These are phyloP conservation scores for Cyprinodon brontotheroides DNA, from an alignment of 2,113 vertebrate genomes.

Conservation along the genomic window DNA sequence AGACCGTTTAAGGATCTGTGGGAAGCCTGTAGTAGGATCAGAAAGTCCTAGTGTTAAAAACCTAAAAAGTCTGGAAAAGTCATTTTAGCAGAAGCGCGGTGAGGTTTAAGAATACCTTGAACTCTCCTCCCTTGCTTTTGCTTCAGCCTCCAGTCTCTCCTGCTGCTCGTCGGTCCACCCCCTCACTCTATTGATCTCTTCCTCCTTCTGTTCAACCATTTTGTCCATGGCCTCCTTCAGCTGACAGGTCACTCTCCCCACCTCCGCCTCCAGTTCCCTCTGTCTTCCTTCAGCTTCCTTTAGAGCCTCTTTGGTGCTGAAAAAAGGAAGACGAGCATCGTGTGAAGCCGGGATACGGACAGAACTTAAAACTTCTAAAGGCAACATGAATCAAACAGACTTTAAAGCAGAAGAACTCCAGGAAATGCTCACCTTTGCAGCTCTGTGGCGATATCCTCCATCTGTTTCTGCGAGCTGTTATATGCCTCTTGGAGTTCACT, in stretches of 20 bases:
- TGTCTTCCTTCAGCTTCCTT: constrained; percentile 63
- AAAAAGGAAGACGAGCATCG: constrained; percentile 11
- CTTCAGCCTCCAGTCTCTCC: constrained; percentile 69
- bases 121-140: constrained; percentile 77
- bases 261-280: constrained; percentile 76
- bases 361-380: constrained; percentile 11
- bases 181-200: constrained; percentile 70
- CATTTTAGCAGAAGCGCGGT: neutral
- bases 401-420: neutral
- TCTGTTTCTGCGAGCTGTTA: constrained; percentile 59
- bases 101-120: constrained; percentile 74
- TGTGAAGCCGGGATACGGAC: constrained; percentile 11
- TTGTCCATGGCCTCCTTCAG: constrained; percentile 70
- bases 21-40: no score
- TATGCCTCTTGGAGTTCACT: constrained; percentile 77
- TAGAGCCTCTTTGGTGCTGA: constrained; percentile 77
- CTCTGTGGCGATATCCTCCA: constrained; percentile 76
- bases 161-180: constrained; percentile 69
- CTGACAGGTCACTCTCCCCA: constrained; percentile 63
- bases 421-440: constrained; percentile 83
- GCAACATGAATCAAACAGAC: constrained; percentile 11
- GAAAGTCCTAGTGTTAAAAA: neutral
- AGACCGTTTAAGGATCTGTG: no score
- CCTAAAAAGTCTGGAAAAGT: neutral
- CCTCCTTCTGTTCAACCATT: constrained; percentile 68